phyloP scores from a whole-genome alignment of 2,888 invertebrate genomes.

The Dione vanillae region DNA sequence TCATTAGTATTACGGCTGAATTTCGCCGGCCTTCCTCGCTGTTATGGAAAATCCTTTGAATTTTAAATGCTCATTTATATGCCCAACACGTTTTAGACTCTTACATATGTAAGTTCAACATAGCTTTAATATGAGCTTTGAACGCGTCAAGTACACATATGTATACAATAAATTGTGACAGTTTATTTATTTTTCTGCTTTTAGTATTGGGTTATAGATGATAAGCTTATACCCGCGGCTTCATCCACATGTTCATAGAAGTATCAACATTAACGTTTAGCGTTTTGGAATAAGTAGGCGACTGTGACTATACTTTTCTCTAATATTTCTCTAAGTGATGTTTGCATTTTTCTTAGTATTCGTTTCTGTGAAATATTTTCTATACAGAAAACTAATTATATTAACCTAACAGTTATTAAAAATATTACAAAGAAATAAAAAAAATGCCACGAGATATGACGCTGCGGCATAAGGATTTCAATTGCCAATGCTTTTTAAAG shows the following conservation, averaged over 20 bases:
- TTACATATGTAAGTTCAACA: conserved; percentile 17
- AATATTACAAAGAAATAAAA: too few species aligned
- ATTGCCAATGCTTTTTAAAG: too few species aligned
- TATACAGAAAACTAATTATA: neutral
- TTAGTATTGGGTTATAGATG: neutral
- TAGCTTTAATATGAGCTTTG: conserved; percentile 21
- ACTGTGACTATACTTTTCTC: too few species aligned
- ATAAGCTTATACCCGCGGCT: too few species aligned
- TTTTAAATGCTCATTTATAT: conserved; percentile 31
- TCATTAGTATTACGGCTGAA: conserved; percentile 6
- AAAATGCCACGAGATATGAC: too few species aligned
- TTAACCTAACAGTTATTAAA: too few species aligned
- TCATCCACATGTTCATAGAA: too few species aligned
- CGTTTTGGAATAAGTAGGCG: too few species aligned
- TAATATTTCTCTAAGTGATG: too few species aligned
- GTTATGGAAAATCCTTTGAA: conserved; percentile 29
- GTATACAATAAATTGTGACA: conserved; percentile 6
- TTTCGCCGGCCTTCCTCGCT: conserved; percentile 10
- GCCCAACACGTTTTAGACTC: conserved; percentile 19
- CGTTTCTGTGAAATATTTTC: neutral
- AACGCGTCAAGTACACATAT: conserved; percentile 4
- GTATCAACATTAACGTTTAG: too few species aligned
- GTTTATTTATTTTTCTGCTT: conserved; percentile 8
- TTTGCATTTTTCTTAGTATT: neutral
- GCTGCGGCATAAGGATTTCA: too few species aligned